phyloP scores from a whole-genome alignment of 2,888 invertebrate genomes.

The Andricus quercusramuli region DNA sequence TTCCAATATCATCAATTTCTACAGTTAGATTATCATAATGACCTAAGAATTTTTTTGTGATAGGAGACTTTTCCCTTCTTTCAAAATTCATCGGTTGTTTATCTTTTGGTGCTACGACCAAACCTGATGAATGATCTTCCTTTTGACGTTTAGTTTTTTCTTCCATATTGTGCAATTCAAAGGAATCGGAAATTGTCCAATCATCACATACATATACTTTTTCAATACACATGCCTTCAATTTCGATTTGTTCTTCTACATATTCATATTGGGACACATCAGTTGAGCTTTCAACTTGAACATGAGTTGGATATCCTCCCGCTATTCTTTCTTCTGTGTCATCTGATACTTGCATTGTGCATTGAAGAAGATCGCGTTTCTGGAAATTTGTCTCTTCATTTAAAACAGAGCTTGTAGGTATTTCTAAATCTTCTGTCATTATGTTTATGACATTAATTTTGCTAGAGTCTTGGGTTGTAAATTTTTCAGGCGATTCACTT shows the following conservation, averaged over 20 bases:
- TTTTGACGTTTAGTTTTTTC: conserved; percentile 16
- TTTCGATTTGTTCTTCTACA: neutral
- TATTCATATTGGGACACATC: neutral
- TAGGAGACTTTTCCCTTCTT: neutral
- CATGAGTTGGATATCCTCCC: neutral
- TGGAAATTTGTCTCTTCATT: conserved; percentile 41
- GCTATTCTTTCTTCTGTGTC: neutral
- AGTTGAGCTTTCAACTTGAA: neutral
- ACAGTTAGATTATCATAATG: neutral
- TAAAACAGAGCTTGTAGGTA: neutral
- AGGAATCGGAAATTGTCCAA: conserved; percentile 67
- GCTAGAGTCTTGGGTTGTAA: neutral
- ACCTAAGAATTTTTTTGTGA: conserved; percentile 15
- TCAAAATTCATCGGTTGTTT: neutral
- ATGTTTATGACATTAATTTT: neutral
- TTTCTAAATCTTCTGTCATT: neutral
- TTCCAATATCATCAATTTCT: conserved; percentile 52
- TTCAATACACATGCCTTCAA: neutral
- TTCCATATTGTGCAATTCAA: conserved; percentile 49
- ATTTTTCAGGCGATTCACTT: neutral
- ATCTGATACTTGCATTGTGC: neutral
- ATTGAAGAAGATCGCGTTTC: conserved; percentile 3
- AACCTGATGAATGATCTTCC: conserved; percentile 35
- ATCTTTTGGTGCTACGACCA: conserved; percentile 26
- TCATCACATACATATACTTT: conserved; percentile 52